Evolutionary conservation across 2,113 vertebrate genomes (phyloP).

Genomic region (Zapus hudsonius): DNA sequence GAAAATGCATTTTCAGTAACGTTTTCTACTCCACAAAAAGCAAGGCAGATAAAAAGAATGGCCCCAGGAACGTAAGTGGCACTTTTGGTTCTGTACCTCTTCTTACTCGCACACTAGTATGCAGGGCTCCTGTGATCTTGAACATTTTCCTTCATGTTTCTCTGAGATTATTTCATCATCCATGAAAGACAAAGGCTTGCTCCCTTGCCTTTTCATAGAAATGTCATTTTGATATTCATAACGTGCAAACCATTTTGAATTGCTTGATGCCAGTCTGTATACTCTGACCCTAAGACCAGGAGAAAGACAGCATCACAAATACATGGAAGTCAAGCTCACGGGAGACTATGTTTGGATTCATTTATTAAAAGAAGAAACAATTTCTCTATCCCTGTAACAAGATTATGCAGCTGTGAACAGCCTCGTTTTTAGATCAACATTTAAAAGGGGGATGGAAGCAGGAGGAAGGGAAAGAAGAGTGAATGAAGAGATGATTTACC

Average conservation of each 20-base stretch:
- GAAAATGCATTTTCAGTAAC: conserved; percentile 62
- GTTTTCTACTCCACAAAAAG: conserved; percentile 25
- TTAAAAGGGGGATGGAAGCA: background rate
- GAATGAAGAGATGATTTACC: too few relatives aligned
- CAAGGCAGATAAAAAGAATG: conserved; percentile 58
- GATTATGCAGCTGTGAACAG: background rate
- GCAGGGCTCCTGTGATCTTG: conserved; percentile 31
- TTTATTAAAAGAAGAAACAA: background rate
- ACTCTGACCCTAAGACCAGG: background rate
- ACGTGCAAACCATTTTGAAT: conserved; percentile 47
- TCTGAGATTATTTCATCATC: conserved; percentile 40
- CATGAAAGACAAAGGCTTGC: conserved; percentile 34
- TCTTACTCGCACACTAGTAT: background rate
- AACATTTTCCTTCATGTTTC: conserved; percentile 56
- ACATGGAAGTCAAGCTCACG: background rate
- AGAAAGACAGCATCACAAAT: background rate
- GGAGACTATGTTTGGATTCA: background rate
- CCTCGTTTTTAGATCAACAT: background rate
- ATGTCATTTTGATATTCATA: conserved; percentile 53
- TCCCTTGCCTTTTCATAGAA: conserved; percentile 37
- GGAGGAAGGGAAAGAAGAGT: too few relatives aligned
- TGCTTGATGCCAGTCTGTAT: conserved; percentile 11
- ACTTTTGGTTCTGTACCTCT: conserved; percentile 28
- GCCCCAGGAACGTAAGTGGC: conserved; percentile 46
- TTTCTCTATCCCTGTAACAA: background rate